Evolutionary conservation across 1,140 invertebrate species (phyloP).

Genomic region (Scaptomyza pallida): DNA sequence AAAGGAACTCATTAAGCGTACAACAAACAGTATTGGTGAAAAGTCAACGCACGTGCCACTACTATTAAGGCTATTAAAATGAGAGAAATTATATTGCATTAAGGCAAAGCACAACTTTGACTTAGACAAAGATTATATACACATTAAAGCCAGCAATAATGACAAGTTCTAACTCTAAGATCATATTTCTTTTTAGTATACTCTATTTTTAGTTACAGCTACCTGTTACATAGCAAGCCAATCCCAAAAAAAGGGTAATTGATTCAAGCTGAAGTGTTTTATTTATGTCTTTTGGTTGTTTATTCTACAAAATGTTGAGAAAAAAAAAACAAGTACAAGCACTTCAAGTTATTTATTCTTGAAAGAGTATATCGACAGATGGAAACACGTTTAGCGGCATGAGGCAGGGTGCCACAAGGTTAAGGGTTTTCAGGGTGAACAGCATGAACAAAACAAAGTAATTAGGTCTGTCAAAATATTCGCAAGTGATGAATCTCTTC

Average conservation of each 20-base stretch:
- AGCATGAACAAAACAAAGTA: constrained; percentile 22
- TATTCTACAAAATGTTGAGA: too few relatives aligned
- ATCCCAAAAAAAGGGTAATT: too few relatives aligned
- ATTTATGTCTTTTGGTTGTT: not conserved
- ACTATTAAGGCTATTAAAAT: not conserved
- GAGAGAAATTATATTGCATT: constrained; percentile 25
- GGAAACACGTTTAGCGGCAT: not conserved
- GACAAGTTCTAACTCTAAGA: not conserved
- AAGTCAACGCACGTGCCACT: constrained; percentile 32
- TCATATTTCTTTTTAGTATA: not conserved
- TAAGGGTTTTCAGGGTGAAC: constrained; percentile 29
- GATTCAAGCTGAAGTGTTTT: not conserved
- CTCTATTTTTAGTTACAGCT: too few relatives aligned
- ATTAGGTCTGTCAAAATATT: constrained; percentile 14
- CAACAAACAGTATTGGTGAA: constrained; percentile 35
- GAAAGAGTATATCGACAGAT: not conserved
- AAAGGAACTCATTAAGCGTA: constrained; percentile 18
- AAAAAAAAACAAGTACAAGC: not conserved
- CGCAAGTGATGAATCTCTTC: constrained; percentile 12
- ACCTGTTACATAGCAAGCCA: too few relatives aligned
- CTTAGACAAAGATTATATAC: not conserved
- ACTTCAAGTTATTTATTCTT: not conserved
- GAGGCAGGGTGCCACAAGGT: constrained; percentile 18
- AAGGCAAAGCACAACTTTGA: constrained; percentile 2
- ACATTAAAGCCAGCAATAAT: not conserved